phyloP scores from a whole-genome alignment of 2,113 vertebrate species.

The Bos indicus region DNA sequence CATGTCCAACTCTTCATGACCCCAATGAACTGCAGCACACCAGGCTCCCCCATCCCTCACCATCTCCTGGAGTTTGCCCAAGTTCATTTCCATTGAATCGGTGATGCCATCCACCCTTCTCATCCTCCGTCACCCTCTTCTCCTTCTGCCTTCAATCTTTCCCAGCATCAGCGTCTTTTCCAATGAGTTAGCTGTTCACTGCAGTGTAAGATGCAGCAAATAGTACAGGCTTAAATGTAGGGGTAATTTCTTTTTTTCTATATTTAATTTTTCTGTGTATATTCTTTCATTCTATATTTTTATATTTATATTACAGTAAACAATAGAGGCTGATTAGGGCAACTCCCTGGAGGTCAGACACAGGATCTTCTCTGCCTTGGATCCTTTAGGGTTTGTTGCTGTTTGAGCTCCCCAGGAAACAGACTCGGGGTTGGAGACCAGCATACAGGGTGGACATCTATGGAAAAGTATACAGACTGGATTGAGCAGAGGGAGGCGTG shows the following conservation, averaged over 20 bases:
- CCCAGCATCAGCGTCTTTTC: neutral
- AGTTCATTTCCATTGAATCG: neutral
- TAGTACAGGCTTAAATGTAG: neutral
- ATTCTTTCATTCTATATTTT: neutral
- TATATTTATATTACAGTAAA: neutral
- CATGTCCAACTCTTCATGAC: neutral
- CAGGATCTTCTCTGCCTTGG: neutral
- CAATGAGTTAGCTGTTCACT: neutral
- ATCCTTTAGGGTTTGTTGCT: neutral
- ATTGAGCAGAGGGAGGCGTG: neutral
- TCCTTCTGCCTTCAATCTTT: neutral
- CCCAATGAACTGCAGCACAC: neutral
- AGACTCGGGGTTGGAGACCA: neutral
- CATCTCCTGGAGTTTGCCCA: neutral
- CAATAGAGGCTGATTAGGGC: neutral
- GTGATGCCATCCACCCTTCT: neutral
- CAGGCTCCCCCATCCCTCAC: neutral
- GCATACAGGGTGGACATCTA: neutral
- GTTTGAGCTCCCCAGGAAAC: neutral
- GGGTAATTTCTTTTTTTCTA: neutral
- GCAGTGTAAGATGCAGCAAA: neutral
- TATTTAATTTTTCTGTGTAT: neutral
- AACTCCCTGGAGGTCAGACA: neutral
- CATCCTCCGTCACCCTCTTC: neutral
- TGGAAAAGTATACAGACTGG: neutral